These are phyloP conservation scores for Lasiurus borealis DNA, from an alignment of 2,113 vertebrate species.

Conservation along the genomic window DNA sequence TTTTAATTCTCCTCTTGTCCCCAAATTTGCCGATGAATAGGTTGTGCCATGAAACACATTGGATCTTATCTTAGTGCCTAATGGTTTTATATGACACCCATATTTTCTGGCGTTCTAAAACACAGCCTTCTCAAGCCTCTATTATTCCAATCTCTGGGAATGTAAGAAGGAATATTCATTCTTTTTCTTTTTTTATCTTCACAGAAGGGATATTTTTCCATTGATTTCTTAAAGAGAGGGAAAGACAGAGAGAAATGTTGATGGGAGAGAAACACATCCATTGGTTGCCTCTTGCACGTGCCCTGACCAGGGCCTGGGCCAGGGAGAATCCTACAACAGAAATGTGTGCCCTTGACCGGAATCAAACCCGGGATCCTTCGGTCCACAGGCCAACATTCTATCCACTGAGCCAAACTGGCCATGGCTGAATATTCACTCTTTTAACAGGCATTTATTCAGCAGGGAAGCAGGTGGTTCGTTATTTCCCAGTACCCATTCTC, in stretches of 20 bases:
- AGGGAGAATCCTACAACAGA: no score
- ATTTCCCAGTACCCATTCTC: not conserved
- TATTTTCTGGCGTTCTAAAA: conserved; percentile 36
- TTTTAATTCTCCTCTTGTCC: not conserved
- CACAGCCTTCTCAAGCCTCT: not conserved
- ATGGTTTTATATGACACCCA: not conserved
- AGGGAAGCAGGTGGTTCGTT: not conserved
- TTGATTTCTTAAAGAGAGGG: no score
- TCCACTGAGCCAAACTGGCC: no score
- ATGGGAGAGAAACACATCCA: no score
- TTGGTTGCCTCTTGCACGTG: no score
- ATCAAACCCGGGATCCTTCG: no score
- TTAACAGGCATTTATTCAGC: conserved; percentile 31
- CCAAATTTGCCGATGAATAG: conserved; percentile 11
- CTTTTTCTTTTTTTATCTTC: no score
- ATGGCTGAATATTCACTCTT: not conserved
- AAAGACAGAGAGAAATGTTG: no score
- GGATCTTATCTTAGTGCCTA: not conserved
- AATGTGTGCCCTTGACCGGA: no score
- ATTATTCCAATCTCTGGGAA: conserved; percentile 27
- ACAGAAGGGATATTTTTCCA: no score
- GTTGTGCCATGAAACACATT: not conserved
- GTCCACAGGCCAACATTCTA: no score
- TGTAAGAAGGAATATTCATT: not conserved
- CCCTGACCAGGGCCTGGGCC: no score